Base-by-base conservation (phyloP, 2,113 vertebrate species). In the Neolamprologus devosi region DNA sequence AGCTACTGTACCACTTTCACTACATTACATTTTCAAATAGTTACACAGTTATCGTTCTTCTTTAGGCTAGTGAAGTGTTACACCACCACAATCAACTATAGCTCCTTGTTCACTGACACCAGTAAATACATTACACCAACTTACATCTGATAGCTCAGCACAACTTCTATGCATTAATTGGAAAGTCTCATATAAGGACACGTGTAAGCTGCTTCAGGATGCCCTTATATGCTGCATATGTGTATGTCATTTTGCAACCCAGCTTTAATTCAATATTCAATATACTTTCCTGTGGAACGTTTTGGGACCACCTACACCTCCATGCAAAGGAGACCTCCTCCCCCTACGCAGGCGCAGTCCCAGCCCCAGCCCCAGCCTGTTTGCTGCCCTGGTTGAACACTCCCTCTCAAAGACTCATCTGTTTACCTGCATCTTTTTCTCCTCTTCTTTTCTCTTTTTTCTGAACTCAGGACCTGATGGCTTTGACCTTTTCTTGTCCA, bases 81-180 rank as follows among this genome's bases (percentile, higher is more conserved):
- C 33, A 65, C 33, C 33, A 37, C 33, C 60, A 65, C 10, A n/a
- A 35, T 65, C 60, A 65, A 8, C 60, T 37, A n/a, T n/a, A 37
- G 9, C 30, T n/a, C 17, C 58, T 1, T 4, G 26, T 17, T 17
- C 57, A 19, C 28, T 63, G 28, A 0, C 58, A 63, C 60, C 17
- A 65, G 17, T 12, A 65, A n/a, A 35, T n/a, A 37, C 17, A 35
- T 35, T 63, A 63, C 30, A 65, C 58, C 30, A 4, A 11, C 30
- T 33, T 33, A 33, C 30, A 33, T 33, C 30, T 33, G 30, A 33
- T 33, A 33, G 30, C 30, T 33, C 33, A 33, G 33, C 33, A 33
- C 33, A 33, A 0, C 33, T 8, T 33, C 33, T 33, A 37, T 42
- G 37, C 37, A 40, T 40, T 40, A 40, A 40, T 42, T 42, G 40